phyloP scores from a whole-genome alignment of 2,797 vertebrate genomes.

The Gymnopithys bicolor region DNA sequence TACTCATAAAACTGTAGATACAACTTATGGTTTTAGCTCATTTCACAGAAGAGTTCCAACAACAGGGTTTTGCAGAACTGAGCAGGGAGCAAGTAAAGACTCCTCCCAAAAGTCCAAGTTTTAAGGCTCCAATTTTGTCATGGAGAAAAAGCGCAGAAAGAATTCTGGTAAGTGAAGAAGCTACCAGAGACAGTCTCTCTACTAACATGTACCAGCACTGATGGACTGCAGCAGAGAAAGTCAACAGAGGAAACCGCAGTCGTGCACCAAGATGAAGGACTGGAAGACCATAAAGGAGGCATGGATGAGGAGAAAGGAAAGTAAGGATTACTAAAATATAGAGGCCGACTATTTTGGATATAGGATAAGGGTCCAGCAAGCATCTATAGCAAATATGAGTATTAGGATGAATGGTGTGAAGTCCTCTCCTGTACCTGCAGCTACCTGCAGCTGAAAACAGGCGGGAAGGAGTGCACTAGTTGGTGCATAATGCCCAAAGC shows the following conservation, averaged over 20 bases:
- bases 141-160: fast-evolving
- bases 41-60: not conserved
- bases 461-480: not conserved
- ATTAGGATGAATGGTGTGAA: not conserved
- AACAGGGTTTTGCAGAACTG: not conserved
- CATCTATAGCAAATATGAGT: not conserved
- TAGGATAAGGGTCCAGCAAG: not conserved
- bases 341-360: not conserved
- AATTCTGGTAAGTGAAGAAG: not conserved
- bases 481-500: not conserved
- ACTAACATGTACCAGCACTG: not conserved
- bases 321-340: not conserved
- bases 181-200: not conserved
- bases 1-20: not conserved
- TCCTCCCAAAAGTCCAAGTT: not conserved
- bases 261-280: not conserved
- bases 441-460: not conserved
- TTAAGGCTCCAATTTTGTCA: not conserved
- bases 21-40: not conserved
- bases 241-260: not conserved
- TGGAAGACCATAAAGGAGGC: not conserved
- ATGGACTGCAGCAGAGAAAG: not conserved
- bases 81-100: not conserved
- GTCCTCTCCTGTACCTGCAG: not conserved
- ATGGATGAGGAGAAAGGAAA: not conserved